Evolutionary conservation across 2,888 invertebrate species (phyloP).

Genomic region (Leptarthrus brevirostris): DNA sequence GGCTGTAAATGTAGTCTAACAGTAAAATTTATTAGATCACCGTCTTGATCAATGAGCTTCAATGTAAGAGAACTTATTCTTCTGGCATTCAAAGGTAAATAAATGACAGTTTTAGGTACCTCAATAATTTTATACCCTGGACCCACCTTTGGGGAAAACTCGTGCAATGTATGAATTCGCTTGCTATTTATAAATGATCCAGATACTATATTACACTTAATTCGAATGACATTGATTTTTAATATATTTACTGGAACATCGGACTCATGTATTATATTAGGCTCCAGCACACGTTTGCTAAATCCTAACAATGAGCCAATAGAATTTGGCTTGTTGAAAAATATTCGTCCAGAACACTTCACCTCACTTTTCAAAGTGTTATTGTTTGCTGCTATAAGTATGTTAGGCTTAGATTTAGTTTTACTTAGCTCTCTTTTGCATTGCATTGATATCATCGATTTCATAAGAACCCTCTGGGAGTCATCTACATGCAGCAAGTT

Average conservation of each 20-base stretch:
- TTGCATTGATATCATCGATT: constrained; percentile 56
- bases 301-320: constrained; percentile 53
- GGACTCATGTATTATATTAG: constrained; percentile 56
- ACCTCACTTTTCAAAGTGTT: constrained; percentile 49
- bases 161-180: constrained; percentile 60
- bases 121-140: constrained; percentile 62
- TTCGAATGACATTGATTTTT: constrained; percentile 55
- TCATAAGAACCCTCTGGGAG: constrained; percentile 61
- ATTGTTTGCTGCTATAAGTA: constrained; percentile 36
- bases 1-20: constrained; percentile 57
- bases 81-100: constrained; percentile 59
- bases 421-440: not conserved
- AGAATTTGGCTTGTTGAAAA: constrained; percentile 42
- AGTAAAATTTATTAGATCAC: constrained; percentile 60
- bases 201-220: constrained; percentile 53
- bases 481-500: constrained; percentile 58
- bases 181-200: constrained; percentile 56
- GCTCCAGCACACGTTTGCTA: constrained; percentile 45
- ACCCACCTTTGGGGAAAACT: constrained; percentile 59
- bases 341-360: constrained; percentile 19
- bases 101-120: constrained; percentile 60
- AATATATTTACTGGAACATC: constrained; percentile 60
- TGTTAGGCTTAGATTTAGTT: not conserved
- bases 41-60: constrained; percentile 60
- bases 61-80: constrained; percentile 58